Evolutionary conservation across 2,888 invertebrate species (phyloP).

Genomic region (Eristalis tenax): DNA sequence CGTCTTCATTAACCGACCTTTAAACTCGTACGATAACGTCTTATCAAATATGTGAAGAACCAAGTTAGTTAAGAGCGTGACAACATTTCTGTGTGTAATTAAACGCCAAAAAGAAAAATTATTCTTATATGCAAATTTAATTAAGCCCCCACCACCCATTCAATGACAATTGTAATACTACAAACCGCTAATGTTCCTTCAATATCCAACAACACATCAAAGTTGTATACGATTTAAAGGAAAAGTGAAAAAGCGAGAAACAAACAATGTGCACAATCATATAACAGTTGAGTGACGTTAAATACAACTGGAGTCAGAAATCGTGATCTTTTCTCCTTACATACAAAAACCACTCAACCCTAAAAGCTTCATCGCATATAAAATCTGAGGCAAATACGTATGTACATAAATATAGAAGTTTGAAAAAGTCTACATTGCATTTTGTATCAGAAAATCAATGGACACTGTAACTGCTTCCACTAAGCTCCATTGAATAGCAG

Average conservation of each 20-base stretch:
- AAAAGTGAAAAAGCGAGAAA: background rate
- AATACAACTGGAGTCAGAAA: slow-evolving; percentile 36
- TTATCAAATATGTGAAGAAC: background rate
- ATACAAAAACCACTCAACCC: slow-evolving; percentile 38
- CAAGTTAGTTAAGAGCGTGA: background rate
- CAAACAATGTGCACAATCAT: background rate
- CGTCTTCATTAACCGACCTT: background rate
- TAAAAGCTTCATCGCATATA: slow-evolving; percentile 34
- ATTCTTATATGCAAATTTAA: background rate
- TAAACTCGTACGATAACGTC: background rate
- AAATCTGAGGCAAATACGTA: background rate
- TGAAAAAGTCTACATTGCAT: slow-evolving; percentile 33
- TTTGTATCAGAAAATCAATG: slow-evolving; percentile 66
- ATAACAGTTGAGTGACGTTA: slow-evolving; percentile 24
- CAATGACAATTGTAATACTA: background rate
- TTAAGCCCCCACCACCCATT: background rate
- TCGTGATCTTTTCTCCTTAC: slow-evolving; percentile 28
- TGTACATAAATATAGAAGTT: background rate
- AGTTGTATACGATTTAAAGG: background rate
- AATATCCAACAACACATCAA: background rate
- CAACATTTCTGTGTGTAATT: background rate
- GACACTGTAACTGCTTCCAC: slow-evolving; percentile 38
- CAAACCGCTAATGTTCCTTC: background rate
- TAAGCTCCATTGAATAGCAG: slow-evolving; percentile 43
- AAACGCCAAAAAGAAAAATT: background rate